Conservation (phyloP, 2,113 vertebrate species). For the Speoplatyrhinus poulsoni region DNA sequence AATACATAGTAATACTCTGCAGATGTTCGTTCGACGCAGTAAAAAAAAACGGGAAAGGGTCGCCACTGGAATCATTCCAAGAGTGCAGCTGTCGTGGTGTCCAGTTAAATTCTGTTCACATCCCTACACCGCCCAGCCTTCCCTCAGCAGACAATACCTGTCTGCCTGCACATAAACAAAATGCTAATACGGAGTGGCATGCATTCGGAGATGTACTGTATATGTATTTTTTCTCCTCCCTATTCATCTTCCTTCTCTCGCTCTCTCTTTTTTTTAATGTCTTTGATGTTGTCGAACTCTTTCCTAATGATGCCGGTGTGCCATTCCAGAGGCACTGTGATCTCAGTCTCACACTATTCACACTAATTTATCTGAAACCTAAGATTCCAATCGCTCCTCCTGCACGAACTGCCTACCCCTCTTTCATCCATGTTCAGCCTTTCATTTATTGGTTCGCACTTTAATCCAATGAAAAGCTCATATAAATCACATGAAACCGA, state of each 20-base stretch:
- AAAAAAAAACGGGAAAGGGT: conserved; percentile 45
- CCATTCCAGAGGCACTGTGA: conserved; percentile 70
- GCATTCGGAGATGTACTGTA: conserved; percentile 40
- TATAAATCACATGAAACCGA: conserved; percentile 30
- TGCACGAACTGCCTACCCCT: conserved; percentile 3
- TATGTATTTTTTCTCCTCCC: conserved; percentile 70
- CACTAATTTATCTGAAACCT: conserved; percentile 41
- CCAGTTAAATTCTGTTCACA: conserved; percentile 86
- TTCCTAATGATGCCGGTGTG: conserved; percentile 72
- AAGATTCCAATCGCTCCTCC: conserved; percentile 26
- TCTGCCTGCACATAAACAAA: conserved; percentile 77
- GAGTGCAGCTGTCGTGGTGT: conserved; percentile 81
- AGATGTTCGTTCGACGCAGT: conserved; percentile 64
- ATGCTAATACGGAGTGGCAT: conserved; percentile 72
- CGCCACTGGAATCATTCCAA: conserved; percentile 68
- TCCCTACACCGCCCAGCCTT: conserved; percentile 61
- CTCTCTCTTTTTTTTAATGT: conserved; percentile 62
- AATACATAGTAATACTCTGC: conserved; percentile 69
- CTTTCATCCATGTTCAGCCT: conserved; percentile 13
- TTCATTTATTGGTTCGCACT: background rate
- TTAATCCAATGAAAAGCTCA: too few species aligned
- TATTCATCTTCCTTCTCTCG: conserved; percentile 46
- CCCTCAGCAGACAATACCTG: conserved; percentile 81
- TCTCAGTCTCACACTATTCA: conserved; percentile 39
- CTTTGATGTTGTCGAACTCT: conserved; percentile 81